phyloP scores from a whole-genome alignment of 2,797 vertebrate species.

The Lutra lutra region DNA sequence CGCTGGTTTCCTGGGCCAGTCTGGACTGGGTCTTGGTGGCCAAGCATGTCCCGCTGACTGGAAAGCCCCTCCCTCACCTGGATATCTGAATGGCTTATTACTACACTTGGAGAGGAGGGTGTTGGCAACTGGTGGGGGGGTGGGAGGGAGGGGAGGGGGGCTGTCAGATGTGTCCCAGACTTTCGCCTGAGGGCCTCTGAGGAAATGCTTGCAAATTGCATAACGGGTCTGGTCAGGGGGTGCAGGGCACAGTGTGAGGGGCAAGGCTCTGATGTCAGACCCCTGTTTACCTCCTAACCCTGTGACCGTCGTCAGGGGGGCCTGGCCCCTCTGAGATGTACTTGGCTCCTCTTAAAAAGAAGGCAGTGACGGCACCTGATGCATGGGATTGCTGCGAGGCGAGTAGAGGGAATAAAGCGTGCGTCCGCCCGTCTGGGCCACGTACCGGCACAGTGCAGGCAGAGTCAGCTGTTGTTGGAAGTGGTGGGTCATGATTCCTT shows the following conservation, averaged over 20 bases:
- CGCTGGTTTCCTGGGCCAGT: neutral
- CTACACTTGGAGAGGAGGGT: neutral
- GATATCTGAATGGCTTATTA: neutral
- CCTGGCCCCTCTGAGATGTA: neutral
- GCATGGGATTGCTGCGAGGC: neutral
- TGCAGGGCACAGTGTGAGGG: neutral
- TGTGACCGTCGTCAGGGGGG: neutral
- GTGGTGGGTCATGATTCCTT: neutral
- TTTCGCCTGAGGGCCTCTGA: neutral
- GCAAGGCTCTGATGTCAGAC: neutral
- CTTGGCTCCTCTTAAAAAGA: neutral
- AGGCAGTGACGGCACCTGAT: neutral
- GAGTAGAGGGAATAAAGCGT: neutral
- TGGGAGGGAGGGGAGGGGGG: neutral
- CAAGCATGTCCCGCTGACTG: neutral
- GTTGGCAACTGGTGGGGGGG: neutral
- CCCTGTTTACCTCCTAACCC: neutral
- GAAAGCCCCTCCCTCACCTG: neutral
- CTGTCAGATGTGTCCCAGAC: accelerated
- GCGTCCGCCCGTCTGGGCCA: accelerated
- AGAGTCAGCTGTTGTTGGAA: accelerated
- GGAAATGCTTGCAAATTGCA: neutral
- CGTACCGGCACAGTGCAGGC: accelerated
- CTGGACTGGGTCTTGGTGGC: neutral
- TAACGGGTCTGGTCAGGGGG: neutral